Conservation (phyloP, 1,140 invertebrate genomes). For the Papilio machaon region DNA sequence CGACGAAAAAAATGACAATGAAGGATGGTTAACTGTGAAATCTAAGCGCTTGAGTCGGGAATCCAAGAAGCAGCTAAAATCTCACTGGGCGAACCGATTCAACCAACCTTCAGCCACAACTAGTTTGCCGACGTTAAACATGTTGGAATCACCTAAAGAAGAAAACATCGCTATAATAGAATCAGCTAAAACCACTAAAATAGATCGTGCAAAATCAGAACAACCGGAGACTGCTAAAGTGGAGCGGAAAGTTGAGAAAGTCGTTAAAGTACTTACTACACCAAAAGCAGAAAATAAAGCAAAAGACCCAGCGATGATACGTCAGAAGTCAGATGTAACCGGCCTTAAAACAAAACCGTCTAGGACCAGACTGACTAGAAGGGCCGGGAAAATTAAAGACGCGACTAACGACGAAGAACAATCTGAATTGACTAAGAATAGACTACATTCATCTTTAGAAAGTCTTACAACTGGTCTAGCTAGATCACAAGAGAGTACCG, state of each 20-base stretch:
- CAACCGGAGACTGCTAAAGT: constrained; percentile 58
- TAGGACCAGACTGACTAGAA: constrained; percentile 63
- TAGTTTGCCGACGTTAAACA: constrained; percentile 84
- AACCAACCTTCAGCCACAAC: constrained; percentile 86
- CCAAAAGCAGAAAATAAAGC: constrained; percentile 53
- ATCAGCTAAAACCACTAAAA: constrained; percentile 46
- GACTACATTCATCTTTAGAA: constrained; percentile 78
- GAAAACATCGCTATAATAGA: constrained; percentile 62
- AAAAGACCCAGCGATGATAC: constrained; percentile 76
- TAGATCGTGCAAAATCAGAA: constrained; percentile 70
- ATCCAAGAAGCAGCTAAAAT: constrained; percentile 81
- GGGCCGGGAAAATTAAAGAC: constrained; percentile 61
- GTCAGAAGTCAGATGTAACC: constrained; percentile 84
- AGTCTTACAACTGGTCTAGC: constrained; percentile 74
- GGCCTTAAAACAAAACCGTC: constrained; percentile 82
- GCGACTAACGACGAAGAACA: constrained; percentile 54
- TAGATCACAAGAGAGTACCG: constrained; percentile 72
- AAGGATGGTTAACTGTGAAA: constrained; percentile 87
- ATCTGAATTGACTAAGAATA: constrained; percentile 66
- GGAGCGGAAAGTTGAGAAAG: constrained; percentile 42
- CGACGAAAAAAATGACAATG: constrained; percentile 80
- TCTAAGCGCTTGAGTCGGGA: constrained; percentile 81
- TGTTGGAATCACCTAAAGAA: constrained; percentile 80
- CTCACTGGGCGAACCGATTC: constrained; percentile 85
- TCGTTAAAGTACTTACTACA: constrained; percentile 33